A percentile compares a stretch with the other conserved stretches of the same genome.
These are phyloP conservation scores for Otis tarda DNA, from an alignment of 2,113 vertebrate species.

Conservation along the genomic window DNA sequence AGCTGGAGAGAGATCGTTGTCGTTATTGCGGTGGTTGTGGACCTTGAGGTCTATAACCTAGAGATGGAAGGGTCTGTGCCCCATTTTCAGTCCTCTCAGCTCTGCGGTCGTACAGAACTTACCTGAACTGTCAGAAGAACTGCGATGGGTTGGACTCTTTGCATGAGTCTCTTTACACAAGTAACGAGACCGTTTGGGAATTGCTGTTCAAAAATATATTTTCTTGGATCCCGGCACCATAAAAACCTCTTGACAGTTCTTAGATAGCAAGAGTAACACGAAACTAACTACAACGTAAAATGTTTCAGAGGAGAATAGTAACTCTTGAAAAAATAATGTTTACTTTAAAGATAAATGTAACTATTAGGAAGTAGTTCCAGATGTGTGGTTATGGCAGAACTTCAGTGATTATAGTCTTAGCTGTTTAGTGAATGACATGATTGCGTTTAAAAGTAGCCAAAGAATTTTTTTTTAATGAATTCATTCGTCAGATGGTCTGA, in stretches of 20 bases:
- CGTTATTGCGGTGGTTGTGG: not conserved
- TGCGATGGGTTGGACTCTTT: not conserved
- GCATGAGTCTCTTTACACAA: not conserved
- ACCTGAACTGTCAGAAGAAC: not conserved
- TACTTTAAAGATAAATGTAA: slow-evolving; percentile 53
- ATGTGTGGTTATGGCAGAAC: slow-evolving; percentile 57
- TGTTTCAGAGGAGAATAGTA: slow-evolving; percentile 33
- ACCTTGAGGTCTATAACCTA: not conserved
- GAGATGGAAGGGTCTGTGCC: not conserved
- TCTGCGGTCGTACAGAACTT: not conserved
- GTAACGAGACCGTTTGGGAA: not conserved
- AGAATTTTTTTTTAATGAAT: not conserved
- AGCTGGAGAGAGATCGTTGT: not conserved
- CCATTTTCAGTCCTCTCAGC: not conserved
- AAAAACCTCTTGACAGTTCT: slow-evolving; percentile 20
- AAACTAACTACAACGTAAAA: not conserved
- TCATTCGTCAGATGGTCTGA: slow-evolving; percentile 52
- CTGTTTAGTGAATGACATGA: slow-evolving; percentile 9
- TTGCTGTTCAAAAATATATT: not conserved
- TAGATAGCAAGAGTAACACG: not conserved
- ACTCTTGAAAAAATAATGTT: slow-evolving; percentile 42
- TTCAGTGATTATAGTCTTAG: slow-evolving; percentile 5
- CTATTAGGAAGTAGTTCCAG: slow-evolving; percentile 49
- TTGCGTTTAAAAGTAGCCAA: slow-evolving; percentile 32
- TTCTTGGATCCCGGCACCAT: not conserved